Base-by-base conservation (phyloP, 2,888 invertebrate genomes). In the Artemia sinica region DNA sequence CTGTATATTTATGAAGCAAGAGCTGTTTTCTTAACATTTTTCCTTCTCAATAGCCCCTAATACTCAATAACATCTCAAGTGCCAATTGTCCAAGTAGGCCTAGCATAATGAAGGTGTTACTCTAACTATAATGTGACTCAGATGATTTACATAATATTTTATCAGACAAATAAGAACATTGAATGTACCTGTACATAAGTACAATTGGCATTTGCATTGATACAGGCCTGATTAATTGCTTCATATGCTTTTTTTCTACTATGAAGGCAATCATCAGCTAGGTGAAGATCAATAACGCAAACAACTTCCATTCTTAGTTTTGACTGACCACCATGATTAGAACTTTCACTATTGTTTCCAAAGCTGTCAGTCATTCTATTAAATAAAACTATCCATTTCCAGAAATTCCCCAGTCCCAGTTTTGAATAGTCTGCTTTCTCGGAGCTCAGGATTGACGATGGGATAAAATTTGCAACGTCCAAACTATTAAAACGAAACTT, bases 211-310 rank as follows among this genome's bases (percentile, higher is more conserved):
- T 88, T 88, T 12, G 89, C 85, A 72, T 86, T 80, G 71, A 83
- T 81, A 72, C 91, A 89, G 28, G 90, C 89, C 77, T 86, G 83
- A 74, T 85, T 84, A 28, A 92, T 85, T 81, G 92, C 92, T 74
- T 92, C 91, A 71, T 88, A 80, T 13, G 91, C 91, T 77, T 84
- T 84, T 78, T 86, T 87, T 68, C 93, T 83, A 73, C 90, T 88
- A 68, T 82, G 79, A 73, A 88, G 78, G 78, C 88, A n/a, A 18
- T 8, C 63, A 73, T 86, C 85, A 41, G 84, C 81, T 76, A 88
- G 85, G 74, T 84, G 84, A 71, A 88, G 78, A 80, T 92, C 91
- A 74, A 92, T 82, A 72, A 92, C 88, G 80, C 90, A 90, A 68
- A 87, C 91, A 72, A 93, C 88, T 78, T 92, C 91, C 88, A 91